Evolutionary conservation across 2,113 vertebrate species (phyloP).

Genomic region (Cryptotis parvus): DNA sequence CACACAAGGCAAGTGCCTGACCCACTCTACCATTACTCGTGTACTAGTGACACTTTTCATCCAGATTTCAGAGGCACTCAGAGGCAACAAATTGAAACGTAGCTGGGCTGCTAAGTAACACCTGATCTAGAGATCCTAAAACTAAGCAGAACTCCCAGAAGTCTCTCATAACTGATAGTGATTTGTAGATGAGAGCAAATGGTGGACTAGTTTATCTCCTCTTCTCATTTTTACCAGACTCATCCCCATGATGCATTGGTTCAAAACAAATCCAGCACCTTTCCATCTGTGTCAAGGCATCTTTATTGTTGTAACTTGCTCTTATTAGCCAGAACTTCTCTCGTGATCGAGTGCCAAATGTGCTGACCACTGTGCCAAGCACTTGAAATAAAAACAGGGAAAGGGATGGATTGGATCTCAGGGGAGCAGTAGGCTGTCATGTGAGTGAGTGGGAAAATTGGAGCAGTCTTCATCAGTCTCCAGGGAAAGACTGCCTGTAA

Average conservation of each 20-base stretch:
- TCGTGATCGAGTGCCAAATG: not conserved
- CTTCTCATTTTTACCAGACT: not conserved
- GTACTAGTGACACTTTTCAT: not conserved
- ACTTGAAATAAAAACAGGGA: slow-evolving; percentile 6
- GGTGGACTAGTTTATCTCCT: not conserved
- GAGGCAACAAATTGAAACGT: not conserved
- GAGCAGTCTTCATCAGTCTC: not conserved
- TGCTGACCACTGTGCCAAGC: not conserved
- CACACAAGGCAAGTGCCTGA: no score
- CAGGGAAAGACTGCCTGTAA: not conserved
- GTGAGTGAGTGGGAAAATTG: not conserved
- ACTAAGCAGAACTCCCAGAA: not conserved
- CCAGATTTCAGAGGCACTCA: not conserved
- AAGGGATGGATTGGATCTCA: not conserved
- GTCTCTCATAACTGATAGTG: not conserved
- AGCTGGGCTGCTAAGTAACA: not conserved
- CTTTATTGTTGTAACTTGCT: not conserved
- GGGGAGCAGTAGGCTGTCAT: not conserved
- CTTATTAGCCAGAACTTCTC: slow-evolving; percentile 21
- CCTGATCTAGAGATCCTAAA: not conserved
- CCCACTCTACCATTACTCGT: no score
- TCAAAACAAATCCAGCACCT: slow-evolving; percentile 17
- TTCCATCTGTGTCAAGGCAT: not conserved
- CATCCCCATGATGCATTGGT: not conserved
- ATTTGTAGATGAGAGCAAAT: not conserved